Evolutionary conservation across 2,888 invertebrate genomes (phyloP).

Genomic region (Vannuccia rotundouncinata): DNA sequence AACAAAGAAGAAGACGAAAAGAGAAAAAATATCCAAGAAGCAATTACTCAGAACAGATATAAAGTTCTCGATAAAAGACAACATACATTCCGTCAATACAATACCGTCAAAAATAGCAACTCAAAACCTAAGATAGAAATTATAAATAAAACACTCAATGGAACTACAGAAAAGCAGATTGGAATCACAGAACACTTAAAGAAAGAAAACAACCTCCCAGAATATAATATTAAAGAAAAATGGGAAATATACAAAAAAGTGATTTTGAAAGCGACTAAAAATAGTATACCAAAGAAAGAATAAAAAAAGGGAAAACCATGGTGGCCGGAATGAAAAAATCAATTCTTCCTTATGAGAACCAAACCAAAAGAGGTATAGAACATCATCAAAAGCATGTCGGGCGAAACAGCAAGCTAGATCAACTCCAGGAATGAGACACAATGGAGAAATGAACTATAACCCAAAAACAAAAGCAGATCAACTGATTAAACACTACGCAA

Average conservation of each 20-base stretch:
- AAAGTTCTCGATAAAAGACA: neutral
- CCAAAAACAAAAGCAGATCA: neutral
- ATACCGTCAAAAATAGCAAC: neutral
- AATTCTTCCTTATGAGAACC: neutral
- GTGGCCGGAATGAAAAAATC: no score
- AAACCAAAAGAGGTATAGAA: neutral
- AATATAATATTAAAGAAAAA: neutral
- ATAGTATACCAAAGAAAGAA: neutral
- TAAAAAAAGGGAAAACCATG: neutral
- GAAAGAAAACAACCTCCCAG: no score
- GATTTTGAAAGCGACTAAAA: neutral
- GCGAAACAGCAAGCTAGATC: neutral
- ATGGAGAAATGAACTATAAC: neutral
- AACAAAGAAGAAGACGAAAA: slow-evolving; percentile 11
- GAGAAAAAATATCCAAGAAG: slow-evolving; percentile 2
- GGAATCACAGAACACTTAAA: no score
- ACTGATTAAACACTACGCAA: slow-evolving; percentile 12
- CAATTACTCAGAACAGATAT: neutral
- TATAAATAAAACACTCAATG: no score
- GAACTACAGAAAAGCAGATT: no score
- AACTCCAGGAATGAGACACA: neutral
- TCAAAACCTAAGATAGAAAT: neutral
- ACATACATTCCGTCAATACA: neutral
- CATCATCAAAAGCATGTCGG: neutral
- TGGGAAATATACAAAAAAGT: neutral